phyloP scores from a whole-genome alignment of 2,113 vertebrate species.

The Channa maculata region DNA sequence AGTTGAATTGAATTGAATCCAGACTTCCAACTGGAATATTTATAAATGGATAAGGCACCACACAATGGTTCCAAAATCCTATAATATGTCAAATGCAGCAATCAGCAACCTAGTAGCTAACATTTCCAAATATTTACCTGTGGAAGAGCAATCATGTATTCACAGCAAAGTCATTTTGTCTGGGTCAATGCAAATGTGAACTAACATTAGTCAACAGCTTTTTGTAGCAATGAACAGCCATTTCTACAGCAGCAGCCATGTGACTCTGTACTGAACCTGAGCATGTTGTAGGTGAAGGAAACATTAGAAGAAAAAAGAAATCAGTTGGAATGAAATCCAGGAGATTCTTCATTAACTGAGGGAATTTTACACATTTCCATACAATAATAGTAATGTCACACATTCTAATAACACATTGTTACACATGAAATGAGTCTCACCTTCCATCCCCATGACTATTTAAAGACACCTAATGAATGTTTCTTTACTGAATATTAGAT shows the following conservation, averaged over 20 bases:
- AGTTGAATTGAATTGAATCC: no score
- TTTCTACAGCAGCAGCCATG: constrained; percentile 11
- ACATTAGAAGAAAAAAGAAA: no score
- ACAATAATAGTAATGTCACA: no score
- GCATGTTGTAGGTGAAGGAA: constrained; percentile 13
- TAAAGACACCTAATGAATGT: no score
- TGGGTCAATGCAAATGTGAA: constrained; percentile 47
- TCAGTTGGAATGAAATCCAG: no score
- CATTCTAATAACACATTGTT: no score
- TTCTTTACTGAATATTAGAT: no score
- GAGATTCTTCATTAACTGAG: no score
- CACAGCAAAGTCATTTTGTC: constrained; percentile 35
- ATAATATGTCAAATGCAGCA: constrained; percentile 13
- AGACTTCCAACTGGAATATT: constrained; percentile 64
- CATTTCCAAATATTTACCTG: constrained; percentile 61
- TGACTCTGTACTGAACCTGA: constrained; percentile 47
- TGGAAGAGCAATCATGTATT: constrained; percentile 43
- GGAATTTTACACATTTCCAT: no score
- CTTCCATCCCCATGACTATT: no score
- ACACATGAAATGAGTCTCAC: no score
- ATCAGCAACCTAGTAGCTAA: constrained; percentile 21
- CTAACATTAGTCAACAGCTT: constrained; percentile 33
- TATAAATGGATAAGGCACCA: constrained; percentile 41
- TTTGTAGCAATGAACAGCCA: constrained; percentile 18
- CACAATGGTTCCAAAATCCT: constrained; percentile 8